Evolutionary conservation across 2,888 invertebrate genomes (phyloP).

Genomic region (Drepana falcataria): DNA sequence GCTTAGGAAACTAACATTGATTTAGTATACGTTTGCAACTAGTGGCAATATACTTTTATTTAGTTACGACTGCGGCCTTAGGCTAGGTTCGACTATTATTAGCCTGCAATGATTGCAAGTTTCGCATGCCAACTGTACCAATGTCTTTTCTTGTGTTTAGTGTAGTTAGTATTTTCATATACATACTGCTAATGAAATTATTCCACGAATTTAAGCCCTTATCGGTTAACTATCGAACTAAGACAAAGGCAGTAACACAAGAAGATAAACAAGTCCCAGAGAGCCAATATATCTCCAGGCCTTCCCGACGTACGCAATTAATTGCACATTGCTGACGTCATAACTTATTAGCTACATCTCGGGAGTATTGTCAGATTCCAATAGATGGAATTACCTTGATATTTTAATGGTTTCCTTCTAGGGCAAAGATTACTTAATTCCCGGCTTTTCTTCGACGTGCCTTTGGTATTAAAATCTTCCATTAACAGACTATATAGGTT

Average conservation of each 20-base stretch:
- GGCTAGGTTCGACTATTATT: no score
- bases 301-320: constrained; percentile 1
- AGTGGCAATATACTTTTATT: no score
- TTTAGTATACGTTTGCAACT: no score
- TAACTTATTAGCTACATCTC: constrained; percentile 44
- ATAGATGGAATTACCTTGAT: constrained; percentile 42
- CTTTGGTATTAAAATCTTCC: no score
- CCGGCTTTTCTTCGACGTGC: not conserved
- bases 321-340: constrained; percentile 39
- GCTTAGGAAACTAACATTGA: not conserved
- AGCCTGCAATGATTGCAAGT: no score
- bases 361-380: constrained; percentile 46
- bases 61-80: no score
- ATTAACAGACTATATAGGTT: no score
- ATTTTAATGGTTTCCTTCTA: constrained; percentile 9
- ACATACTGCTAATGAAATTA: no score
- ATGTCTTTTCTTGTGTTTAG: no score
- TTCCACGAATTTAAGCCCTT: no score
- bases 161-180: no score
- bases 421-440: not conserved
- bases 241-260: constrained; percentile 43
- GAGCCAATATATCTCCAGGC: constrained; percentile 58
- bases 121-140: no score
- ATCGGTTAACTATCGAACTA: constrained; percentile 32
- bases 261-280: constrained; percentile 59